Evolutionary conservation across 2,113 vertebrate species (phyloP), one percentile per base, ranked within the genome.

Genomic region (Pitta sordida): DNA sequence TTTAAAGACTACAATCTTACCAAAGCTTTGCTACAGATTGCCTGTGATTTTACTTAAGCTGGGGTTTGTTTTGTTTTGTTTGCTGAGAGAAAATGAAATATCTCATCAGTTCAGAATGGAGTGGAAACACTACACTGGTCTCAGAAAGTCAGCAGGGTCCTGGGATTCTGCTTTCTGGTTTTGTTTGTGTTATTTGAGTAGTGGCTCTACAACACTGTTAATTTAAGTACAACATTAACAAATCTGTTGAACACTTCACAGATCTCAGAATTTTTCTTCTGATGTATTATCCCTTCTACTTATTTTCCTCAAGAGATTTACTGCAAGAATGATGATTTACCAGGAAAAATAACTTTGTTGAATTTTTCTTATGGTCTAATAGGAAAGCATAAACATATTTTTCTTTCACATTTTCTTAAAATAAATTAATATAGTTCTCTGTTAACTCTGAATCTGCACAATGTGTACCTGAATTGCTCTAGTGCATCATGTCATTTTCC

Each of bases 31-130:
- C 48, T 84, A 56, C 23, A 82, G n/a, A 75, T 64, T 92, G 60
- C 19, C 44, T 71, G 44, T 62, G 81, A 55, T 22, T 87, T 39
- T 44, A 12, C 12, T 79, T 81, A 65, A 51, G 15, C 21, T 58
- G 12, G 22, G 2, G 16, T 51, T 20, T 16, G 36, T n/a, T 24
- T n/a, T 56, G 10, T 20, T 48, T 67, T 30, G 23, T 86, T 90
- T 46, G 43, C 24, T 87, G 36, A n/a, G 24, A 64, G 77, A 79
- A 79, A 92, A 95, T 82, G 68, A 68, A 95, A 68, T 39, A 30
- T 24, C 81, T 49, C 44, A 44, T 41, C 30, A n/a, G 24, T 68
- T 87, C 19, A 55, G 60, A 84, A 68, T 8, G 15, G 7, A 84
- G 19, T 3, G 44, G 83, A 70, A 48, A 2, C n/a, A 77, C 1